phyloP scores from a whole-genome alignment of 1,140 invertebrate genomes.

The Manduca sexta region DNA sequence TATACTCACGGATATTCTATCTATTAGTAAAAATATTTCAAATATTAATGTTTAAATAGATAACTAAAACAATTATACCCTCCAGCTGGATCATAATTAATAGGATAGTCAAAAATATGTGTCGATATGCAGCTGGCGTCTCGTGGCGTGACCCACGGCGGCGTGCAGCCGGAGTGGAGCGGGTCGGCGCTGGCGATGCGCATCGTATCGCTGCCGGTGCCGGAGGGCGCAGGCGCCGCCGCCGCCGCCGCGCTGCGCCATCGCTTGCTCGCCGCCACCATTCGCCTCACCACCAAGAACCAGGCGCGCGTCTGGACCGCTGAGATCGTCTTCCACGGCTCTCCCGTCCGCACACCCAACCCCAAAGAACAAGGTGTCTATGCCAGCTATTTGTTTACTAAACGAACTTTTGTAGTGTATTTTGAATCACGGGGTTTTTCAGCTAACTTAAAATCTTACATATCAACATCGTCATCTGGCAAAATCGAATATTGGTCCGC shows the following conservation, averaged over 20 bases:
- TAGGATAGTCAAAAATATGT: too few species aligned
- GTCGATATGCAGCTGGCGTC: constrained; percentile 76
- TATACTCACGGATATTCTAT: too few species aligned
- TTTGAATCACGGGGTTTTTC: too few species aligned
- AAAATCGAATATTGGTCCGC: too few species aligned
- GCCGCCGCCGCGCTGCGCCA: constrained; percentile 76
- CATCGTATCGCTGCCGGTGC: constrained; percentile 84
- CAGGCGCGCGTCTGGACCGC: constrained; percentile 84
- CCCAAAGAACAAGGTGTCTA: constrained; percentile 87
- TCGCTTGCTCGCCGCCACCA: constrained; percentile 88
- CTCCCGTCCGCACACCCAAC: constrained; percentile 85
- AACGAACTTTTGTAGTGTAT: too few species aligned
- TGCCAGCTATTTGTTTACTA: not conserved
- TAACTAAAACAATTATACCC: too few species aligned
- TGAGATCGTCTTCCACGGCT: constrained; percentile 92
- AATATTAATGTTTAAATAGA: too few species aligned
- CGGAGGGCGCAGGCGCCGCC: constrained; percentile 53
- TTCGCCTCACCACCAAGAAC: constrained; percentile 84
- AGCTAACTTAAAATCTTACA: too few species aligned
- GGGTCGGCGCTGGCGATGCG: constrained; percentile 89
- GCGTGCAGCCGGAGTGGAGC: constrained; percentile 92
- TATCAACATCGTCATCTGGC: too few species aligned
- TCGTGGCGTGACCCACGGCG: constrained; percentile 90
- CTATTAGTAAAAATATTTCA: too few species aligned
- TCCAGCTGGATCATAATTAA: too few species aligned